phyloP scores from a whole-genome alignment of 2,113 vertebrate species.

The Atrichornis clamosus region DNA sequence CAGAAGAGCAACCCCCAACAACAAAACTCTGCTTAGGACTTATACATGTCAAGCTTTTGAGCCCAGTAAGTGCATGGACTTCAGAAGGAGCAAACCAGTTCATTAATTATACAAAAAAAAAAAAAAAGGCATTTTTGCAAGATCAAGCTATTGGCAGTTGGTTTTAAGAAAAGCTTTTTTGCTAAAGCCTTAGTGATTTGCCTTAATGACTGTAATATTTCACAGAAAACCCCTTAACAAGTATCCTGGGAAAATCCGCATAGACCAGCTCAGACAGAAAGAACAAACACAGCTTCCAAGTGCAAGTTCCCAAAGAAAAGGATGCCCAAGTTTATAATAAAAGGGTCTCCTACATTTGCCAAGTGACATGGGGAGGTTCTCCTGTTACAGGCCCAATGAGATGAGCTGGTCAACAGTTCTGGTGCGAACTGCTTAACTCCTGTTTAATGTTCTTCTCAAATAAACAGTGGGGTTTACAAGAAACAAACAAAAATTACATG shows the following conservation, averaged over 20 bases:
- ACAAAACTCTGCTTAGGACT: neutral
- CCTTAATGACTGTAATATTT: slow-evolving; percentile 27
- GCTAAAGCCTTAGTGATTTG: slow-evolving; percentile 9
- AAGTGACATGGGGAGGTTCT: neutral
- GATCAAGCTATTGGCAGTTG: neutral
- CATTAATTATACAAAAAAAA: neutral
- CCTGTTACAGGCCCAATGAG: neutral
- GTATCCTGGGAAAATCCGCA: neutral
- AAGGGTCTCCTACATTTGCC: neutral
- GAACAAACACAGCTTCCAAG: neutral
- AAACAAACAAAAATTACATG: neutral
- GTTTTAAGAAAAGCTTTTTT: slow-evolving; percentile 4
- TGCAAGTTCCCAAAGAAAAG: neutral
- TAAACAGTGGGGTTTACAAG: neutral
- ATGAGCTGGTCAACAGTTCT: neutral
- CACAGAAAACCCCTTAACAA: slow-evolving; percentile 7
- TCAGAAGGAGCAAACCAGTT: neutral
- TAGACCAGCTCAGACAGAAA: accelerated
- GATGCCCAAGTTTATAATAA: neutral
- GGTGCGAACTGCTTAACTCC: neutral
- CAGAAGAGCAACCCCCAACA: neutral
- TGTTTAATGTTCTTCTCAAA: neutral
- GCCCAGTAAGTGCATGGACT: neutral
- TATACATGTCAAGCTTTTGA: neutral
- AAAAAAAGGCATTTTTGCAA: neutral